These are phyloP conservation scores for Lamellibrachia satsuma DNA, from an alignment of 2,888 invertebrate genomes.

Conservation along the genomic window DNA sequence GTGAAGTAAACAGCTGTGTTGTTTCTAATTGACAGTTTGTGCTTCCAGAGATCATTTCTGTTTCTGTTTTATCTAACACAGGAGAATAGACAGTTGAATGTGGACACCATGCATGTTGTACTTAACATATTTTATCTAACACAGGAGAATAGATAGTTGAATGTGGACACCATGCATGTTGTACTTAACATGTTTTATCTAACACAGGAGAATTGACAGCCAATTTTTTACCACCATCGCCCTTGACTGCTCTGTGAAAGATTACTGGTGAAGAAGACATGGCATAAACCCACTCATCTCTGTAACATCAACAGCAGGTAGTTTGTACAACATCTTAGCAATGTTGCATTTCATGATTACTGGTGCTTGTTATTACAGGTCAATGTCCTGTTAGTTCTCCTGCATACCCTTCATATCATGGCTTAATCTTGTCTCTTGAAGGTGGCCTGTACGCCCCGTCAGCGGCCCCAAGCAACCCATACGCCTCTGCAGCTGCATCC, in stretches of 20 bases:
- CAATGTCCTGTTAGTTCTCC: background rate
- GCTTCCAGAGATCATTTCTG: background rate
- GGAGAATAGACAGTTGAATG: no score
- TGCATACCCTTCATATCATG: background rate
- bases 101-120: no score
- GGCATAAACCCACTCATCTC: no score
- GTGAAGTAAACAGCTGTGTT: background rate
- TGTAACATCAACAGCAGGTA: background rate
- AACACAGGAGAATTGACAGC: no score
- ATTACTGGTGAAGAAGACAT: no score
- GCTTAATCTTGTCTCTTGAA: background rate
- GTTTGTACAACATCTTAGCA: background rate
- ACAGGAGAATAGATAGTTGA: no score
- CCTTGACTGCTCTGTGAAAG: no score
- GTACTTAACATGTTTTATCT: no score
- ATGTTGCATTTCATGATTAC: background rate
- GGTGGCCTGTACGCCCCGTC: conserved; percentile 33
- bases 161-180: no score
- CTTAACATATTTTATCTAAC: no score
- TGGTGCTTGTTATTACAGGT: background rate
- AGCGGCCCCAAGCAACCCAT: background rate
- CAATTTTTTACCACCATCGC: no score
- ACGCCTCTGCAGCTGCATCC: background rate
- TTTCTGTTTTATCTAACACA: background rate
- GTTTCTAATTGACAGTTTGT: background rate